Evolutionary conservation across 2,113 vertebrate species (phyloP).

Genomic region (Corvus hawaiiensis): DNA sequence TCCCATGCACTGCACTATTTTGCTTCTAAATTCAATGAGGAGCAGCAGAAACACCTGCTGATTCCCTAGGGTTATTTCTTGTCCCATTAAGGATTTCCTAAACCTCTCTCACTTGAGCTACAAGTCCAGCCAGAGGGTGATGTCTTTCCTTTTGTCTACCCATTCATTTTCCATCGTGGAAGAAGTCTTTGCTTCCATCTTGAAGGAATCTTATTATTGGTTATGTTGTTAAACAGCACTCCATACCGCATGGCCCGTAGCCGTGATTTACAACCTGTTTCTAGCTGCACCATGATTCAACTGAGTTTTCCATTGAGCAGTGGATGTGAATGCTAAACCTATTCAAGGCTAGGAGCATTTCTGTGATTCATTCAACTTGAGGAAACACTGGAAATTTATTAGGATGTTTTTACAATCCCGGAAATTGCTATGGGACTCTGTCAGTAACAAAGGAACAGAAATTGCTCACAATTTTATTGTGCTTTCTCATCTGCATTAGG

Average conservation of each 20-base stretch:
- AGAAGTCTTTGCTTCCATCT: conserved; percentile 34
- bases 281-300: conserved; percentile 20
- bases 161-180: background rate
- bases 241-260: background rate
- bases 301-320: conserved; percentile 62
- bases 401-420: conserved; percentile 69
- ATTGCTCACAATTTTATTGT: conserved; percentile 50
- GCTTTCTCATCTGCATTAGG: conserved; percentile 55
- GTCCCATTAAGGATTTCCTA: background rate
- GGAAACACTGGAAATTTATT: conserved; percentile 73
- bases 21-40: background rate
- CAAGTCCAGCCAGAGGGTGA: background rate
- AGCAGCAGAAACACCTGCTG: background rate
- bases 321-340: conserved; percentile 31
- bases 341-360: conserved; percentile 66
- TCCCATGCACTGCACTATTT: background rate
- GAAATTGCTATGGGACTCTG: conserved; percentile 70
- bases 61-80: background rate
- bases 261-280: conserved; percentile 44
- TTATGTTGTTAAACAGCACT: conserved; percentile 13
- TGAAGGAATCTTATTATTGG: conserved; percentile 26
- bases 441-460: conserved; percentile 67
- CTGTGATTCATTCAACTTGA: conserved; percentile 65
- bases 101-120: background rate
- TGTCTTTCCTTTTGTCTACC: background rate